Percentiles rank a stretch among this genome's conserved stretches.
Conservation (phyloP, 2,797 vertebrate genomes). For the Atherinosoma microstoma region DNA sequence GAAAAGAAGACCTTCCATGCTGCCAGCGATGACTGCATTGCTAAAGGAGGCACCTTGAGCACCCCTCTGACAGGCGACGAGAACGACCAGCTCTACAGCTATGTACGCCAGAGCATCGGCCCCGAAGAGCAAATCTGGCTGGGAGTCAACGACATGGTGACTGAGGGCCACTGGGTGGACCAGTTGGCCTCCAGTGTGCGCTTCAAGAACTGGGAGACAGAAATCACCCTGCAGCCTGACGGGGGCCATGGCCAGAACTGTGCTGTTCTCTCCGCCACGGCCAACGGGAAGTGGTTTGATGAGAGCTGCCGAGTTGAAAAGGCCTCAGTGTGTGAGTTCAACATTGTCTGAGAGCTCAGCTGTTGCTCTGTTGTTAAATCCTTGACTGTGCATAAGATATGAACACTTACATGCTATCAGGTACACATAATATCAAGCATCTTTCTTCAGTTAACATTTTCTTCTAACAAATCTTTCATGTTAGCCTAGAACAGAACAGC, state of each 20-base stretch:
- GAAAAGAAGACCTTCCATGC: constrained; percentile 87
- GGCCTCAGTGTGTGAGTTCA: constrained; percentile 95
- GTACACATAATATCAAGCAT: constrained; percentile 1
- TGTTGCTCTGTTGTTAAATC: not conserved
- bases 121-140: constrained; percentile 89
- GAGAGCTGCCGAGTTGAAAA: constrained; percentile 88
- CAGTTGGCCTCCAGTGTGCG: constrained; percentile 82
- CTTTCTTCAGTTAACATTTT: constrained; percentile 30
- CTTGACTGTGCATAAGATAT: constrained; percentile 3
- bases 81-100: constrained; percentile 90
- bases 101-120: constrained; percentile 87
- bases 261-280: constrained; percentile 83
- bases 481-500: not conserved
- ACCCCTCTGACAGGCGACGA: constrained; percentile 86
- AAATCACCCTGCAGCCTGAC: constrained; percentile 93
- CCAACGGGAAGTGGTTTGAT: constrained; percentile 94
- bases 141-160: constrained; percentile 91
- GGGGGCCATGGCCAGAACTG: constrained; percentile 92
- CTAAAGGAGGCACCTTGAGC: constrained; percentile 89
- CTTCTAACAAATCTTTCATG: not conserved
- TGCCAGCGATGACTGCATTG: constrained; percentile 91
- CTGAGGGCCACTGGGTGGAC: constrained; percentile 91
- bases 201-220: constrained; percentile 96
- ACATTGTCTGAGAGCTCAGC: constrained; percentile 85
- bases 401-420: not conserved